A percentile compares a stretch with the other conserved stretches of the same genome.
These are phyloP conservation scores for Andrena cerasifolii DNA, from an alignment of 1,140 invertebrate species.

Conservation along the genomic window DNA sequence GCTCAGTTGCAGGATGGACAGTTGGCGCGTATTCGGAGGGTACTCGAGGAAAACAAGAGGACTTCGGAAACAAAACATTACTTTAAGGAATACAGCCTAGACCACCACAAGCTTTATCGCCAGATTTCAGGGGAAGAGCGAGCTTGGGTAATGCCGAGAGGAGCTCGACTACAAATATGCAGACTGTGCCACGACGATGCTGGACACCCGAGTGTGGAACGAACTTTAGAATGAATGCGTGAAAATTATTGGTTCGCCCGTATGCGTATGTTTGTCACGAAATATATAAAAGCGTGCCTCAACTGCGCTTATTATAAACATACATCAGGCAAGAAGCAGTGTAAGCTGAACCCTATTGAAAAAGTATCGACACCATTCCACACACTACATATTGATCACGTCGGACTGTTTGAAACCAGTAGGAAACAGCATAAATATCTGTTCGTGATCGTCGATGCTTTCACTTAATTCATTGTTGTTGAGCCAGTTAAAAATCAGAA, in stretches of 20 bases:
- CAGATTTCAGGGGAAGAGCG: too few relatives aligned
- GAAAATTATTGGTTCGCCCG: background rate
- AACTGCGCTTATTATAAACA: background rate
- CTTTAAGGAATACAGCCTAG: background rate
- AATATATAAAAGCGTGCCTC: background rate
- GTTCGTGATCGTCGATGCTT: background rate
- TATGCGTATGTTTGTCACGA: background rate
- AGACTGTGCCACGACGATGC: too few relatives aligned
- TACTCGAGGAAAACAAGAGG: background rate
- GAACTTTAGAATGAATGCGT: too few relatives aligned
- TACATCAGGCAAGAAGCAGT: background rate
- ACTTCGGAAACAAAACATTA: slow-evolving; percentile 7
- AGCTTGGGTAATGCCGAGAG: too few relatives aligned
- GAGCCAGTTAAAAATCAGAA: background rate
- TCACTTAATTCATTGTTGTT: background rate
- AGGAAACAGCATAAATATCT: background rate
- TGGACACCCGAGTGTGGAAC: too few relatives aligned
- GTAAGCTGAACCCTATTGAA: background rate
- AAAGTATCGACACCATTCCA: background rate
- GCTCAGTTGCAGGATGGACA: background rate
- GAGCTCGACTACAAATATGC: too few relatives aligned
- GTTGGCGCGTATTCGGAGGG: background rate
- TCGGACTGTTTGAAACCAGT: background rate
- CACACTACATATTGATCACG: background rate
- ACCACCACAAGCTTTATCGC: too few relatives aligned